phyloP scores from a whole-genome alignment of 2,113 vertebrate species.

The Colaptes auratus region DNA sequence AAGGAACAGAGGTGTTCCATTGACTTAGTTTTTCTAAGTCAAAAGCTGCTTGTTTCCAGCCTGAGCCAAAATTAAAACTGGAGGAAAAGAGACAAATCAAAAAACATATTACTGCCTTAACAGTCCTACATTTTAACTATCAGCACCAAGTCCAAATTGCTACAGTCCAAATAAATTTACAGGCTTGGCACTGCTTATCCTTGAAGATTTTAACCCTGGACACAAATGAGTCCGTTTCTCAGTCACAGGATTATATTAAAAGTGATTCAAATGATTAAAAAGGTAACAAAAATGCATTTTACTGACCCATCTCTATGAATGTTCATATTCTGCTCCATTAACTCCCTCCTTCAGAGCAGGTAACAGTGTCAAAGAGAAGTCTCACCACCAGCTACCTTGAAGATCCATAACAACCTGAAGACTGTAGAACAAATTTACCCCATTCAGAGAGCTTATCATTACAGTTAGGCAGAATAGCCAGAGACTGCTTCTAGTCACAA shows the following conservation, averaged over 20 bases:
- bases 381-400: background rate
- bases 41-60: background rate
- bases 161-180: background rate
- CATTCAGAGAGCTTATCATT: background rate
- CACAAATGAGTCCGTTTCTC: background rate
- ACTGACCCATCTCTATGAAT: background rate
- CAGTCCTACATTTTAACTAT: background rate
- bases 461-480: background rate
- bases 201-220: background rate
- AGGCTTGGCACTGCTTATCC: background rate
- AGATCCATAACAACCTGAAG: background rate
- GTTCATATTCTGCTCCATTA: background rate
- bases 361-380: constrained; percentile 13
- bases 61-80: background rate
- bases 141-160: background rate
- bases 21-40: background rate
- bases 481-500: background rate
- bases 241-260: background rate
- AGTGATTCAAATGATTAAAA: background rate
- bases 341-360: background rate
- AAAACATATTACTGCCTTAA: background rate
- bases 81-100: background rate
- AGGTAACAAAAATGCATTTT: constrained; percentile 1
- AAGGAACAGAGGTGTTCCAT: background rate
- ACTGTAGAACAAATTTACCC: background rate